These are phyloP conservation scores for Circaetus gallicus DNA, from an alignment of 2,113 vertebrate species.

Conservation along the genomic window DNA sequence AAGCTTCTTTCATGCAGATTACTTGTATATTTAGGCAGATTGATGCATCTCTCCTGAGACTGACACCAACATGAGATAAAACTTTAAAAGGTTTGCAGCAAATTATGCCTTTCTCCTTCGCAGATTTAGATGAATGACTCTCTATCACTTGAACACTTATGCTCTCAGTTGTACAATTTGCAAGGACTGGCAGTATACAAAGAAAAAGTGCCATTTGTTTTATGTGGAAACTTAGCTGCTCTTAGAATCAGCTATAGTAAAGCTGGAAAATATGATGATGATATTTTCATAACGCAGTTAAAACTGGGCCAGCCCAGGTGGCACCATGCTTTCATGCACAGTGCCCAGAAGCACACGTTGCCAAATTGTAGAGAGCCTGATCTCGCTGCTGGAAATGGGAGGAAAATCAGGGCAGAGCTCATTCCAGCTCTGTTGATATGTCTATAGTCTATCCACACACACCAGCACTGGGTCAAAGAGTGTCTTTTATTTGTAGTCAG, in stretches of 20 bases:
- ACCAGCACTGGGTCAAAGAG: background rate
- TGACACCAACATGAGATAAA: background rate
- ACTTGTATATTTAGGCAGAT: background rate
- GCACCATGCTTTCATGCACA: background rate
- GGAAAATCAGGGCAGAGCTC: background rate
- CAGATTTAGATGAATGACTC: background rate
- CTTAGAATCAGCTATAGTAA: background rate
- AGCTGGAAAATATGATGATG: constrained; percentile 48
- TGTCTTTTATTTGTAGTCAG: background rate
- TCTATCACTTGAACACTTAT: background rate
- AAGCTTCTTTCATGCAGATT: background rate
- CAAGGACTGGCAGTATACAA: background rate
- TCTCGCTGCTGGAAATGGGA: background rate
- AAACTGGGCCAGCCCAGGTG: background rate
- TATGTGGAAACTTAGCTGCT: constrained; percentile 53
- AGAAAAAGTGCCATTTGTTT: background rate
- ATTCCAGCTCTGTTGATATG: background rate
- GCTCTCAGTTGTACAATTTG: background rate
- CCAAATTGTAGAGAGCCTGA: background rate
- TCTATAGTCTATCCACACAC: background rate
- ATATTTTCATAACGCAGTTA: background rate
- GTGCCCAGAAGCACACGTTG: background rate
- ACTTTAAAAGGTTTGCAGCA: background rate
- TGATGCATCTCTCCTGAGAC: background rate
- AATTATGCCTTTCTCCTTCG: background rate